Evolutionary conservation across 2,888 invertebrate genomes (phyloP), one percentile per base, ranked within the genome.

Genomic region (Dynastes tityus): DNA sequence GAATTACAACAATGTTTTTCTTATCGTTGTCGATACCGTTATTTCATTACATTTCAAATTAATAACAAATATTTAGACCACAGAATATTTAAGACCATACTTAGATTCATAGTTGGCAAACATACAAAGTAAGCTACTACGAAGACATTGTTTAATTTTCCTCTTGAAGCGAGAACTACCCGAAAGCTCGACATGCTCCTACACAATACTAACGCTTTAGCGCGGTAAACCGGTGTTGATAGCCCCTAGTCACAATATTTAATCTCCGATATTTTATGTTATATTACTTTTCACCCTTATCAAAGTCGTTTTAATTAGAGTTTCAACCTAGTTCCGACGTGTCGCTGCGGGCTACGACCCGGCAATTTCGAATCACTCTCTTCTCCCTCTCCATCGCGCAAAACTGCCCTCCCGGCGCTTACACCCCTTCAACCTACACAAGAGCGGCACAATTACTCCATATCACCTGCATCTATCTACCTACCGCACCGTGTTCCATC

Each of bases 231-330:
- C 16, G 51, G 58, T 73, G 73, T 61, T 73, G 73, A 73, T 73
- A 55, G 73, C 73, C 58, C 3, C 37, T 22, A 73, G 73, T 73
- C 37, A 29, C 73, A 58, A 73, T 73, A 73, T 73, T 73, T 73
- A 73, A 73, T 73, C 73, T 37, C 55, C 73, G n/a, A 73, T 55
- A 73, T 73, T 73, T 73, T 73, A 73, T 58, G 58, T 73, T 73
- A 53, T 73, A 58, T 58, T 73, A 73, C 73, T 73, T 73, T 73
- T 73, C 73, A 55, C 73, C 73, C 73, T 73, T 73, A 58, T 73
- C 73, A 73, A 73, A 73, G 73, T 29, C 73, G 73, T 73, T 71
- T 73, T 73, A 73, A 73, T 73, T 73, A 73, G 73, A 73, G 73
- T 73, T 73, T 58, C 73, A 73, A 73, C 73, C 73, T 73, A 73